Evolutionary conservation across 2,888 invertebrate genomes (phyloP).

Genomic region (Napeogenes inachia): DNA sequence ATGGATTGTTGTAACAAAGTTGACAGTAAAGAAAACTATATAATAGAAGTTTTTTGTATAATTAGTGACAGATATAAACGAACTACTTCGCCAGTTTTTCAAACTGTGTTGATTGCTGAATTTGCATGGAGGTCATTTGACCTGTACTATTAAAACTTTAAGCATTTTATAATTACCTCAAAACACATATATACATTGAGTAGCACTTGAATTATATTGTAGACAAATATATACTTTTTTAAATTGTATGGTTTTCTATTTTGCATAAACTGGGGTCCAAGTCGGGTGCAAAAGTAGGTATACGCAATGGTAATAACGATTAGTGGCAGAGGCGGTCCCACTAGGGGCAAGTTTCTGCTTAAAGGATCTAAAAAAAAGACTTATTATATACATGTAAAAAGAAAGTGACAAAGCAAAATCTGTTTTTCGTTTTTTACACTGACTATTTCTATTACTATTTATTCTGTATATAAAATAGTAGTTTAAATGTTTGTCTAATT

Average conservation of each 20-base stretch:
- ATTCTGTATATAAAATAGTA: too few species aligned
- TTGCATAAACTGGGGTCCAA: constrained; percentile 86
- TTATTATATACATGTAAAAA: background rate
- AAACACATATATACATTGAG: constrained; percentile 33
- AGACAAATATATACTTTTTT: constrained; percentile 79
- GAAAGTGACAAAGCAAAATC: too few species aligned
- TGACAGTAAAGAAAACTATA: too few species aligned
- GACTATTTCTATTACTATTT: too few species aligned
- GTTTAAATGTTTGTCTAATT: too few species aligned
- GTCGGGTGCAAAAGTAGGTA: constrained; percentile 81
- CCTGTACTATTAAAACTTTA: constrained; percentile 1
- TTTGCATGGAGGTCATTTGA: background rate
- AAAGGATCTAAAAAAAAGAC: constrained; percentile 75
- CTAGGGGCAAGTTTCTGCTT: constrained; percentile 81
- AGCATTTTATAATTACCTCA: constrained; percentile 33
- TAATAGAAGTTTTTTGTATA: too few species aligned
- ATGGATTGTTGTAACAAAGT: too few species aligned
- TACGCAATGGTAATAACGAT: constrained; percentile 77
- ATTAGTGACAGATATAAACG: too few species aligned
- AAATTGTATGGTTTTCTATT: constrained; percentile 80
- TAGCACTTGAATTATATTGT: constrained; percentile 82
- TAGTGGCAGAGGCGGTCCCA: constrained; percentile 80
- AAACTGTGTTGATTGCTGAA: too few species aligned
- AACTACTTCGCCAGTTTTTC: too few species aligned
- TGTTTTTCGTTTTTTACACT: too few species aligned